These are phyloP conservation scores for Indri indri DNA, from an alignment of 2,113 vertebrate genomes.

Conservation along the genomic window DNA sequence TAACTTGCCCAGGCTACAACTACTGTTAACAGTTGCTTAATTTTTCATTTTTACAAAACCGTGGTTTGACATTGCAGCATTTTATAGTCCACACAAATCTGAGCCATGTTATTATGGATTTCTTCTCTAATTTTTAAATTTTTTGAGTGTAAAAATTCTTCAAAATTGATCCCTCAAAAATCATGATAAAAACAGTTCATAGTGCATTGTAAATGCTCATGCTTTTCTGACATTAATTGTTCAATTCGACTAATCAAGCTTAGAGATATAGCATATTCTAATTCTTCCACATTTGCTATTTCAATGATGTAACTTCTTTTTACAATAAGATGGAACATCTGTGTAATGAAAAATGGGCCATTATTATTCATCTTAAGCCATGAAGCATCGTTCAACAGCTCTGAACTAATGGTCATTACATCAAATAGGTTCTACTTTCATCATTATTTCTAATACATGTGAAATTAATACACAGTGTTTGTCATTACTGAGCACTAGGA, in stretches of 20 bases:
- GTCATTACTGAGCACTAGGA: conserved; percentile 71
- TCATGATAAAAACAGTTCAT: conserved; percentile 25
- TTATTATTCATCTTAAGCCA: conserved; percentile 77
- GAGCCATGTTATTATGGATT: not conserved
- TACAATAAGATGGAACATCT: conserved; percentile 73
- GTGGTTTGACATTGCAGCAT: not conserved
- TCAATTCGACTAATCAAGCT: conserved; percentile 67
- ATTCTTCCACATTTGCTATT: conserved; percentile 67
- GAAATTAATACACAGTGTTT: conserved; percentile 77
- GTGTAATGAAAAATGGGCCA: conserved; percentile 72
- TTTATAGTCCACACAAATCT: not conserved
- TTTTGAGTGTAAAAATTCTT: conserved; percentile 37
- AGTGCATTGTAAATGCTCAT: conserved; percentile 33
- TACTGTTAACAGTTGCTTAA: not conserved
- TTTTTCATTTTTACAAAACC: not conserved
- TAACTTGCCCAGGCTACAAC: not conserved
- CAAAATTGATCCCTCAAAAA: conserved; percentile 55
- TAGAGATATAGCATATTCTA: conserved; percentile 59
- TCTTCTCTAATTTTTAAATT: not conserved
- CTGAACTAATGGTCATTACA: conserved; percentile 70
- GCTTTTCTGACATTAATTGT: conserved; percentile 65
- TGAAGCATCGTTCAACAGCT: conserved; percentile 48
- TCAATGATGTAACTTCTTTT: conserved; percentile 65
- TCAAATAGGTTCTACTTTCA: conserved; percentile 72
- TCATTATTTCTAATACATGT: conserved; percentile 75